Percentiles rank a stretch among this genome's conserved stretches.
Evolutionary conservation across 1,140 invertebrate species (phyloP).

Genomic region (Luehdorfia chinensis): DNA sequence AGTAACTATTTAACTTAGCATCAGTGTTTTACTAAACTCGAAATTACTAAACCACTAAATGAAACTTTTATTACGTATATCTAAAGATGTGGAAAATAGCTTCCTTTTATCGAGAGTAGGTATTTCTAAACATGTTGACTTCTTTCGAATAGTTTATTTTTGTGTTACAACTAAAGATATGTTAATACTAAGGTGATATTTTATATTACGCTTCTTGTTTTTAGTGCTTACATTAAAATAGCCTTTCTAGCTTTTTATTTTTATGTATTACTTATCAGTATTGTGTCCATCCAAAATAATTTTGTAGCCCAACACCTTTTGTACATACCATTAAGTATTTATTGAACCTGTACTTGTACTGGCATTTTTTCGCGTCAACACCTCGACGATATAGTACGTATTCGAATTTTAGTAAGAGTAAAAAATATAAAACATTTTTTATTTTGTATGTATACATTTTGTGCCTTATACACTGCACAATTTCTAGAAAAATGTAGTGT

Average conservation of each 20-base stretch:
- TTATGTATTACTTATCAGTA: constrained; percentile 50
- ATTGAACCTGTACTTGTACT: constrained; percentile 7
- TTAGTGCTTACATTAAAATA: constrained; percentile 43
- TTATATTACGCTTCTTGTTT: constrained; percentile 53
- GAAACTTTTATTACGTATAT: constrained; percentile 35
- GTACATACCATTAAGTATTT: constrained; percentile 15
- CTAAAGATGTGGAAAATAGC: constrained; percentile 26
- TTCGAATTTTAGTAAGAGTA: constrained; percentile 6
- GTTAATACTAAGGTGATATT: constrained; percentile 57
- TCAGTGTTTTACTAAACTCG: constrained; percentile 18
- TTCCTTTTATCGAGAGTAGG: constrained; percentile 19
- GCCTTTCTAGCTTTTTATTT: constrained; percentile 22
- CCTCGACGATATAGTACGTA: not conserved
- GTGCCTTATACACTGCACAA: constrained; percentile 59
- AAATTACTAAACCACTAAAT: constrained; percentile 17
- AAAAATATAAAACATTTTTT: not conserved
- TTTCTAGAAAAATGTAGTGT: constrained; percentile 36
- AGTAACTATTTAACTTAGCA: constrained; percentile 12
- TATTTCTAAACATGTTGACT: constrained; percentile 51
- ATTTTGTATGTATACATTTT: constrained; percentile 28
- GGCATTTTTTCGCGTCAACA: not conserved
- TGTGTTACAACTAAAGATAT: constrained; percentile 56
- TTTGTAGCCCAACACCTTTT: constrained; percentile 8
- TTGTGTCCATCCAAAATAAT: constrained; percentile 30
- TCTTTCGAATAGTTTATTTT: constrained; percentile 72